These are phyloP conservation scores for Lota lota DNA, from an alignment of 2,113 vertebrate species.

Conservation along the genomic window DNA sequence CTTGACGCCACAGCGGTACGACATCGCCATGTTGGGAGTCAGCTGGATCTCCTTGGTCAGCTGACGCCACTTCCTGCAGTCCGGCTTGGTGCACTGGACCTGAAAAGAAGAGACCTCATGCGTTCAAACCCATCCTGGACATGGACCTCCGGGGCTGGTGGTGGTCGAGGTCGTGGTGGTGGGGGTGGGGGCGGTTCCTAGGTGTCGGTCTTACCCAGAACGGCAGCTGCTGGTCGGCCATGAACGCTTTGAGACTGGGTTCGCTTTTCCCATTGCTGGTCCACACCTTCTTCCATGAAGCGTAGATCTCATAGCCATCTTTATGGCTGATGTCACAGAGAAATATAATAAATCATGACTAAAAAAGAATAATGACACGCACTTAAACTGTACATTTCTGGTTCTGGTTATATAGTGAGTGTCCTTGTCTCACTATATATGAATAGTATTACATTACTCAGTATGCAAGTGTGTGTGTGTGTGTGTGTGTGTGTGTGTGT, in stretches of 20 bases:
- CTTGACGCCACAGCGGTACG: slow-evolving; percentile 93
- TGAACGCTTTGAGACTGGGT: slow-evolving; percentile 96
- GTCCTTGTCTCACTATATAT: too few species aligned
- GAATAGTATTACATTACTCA: too few species aligned
- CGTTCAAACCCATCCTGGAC: too few species aligned
- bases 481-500: too few species aligned
- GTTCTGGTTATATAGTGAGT: too few species aligned
- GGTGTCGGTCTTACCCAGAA: slow-evolving; percentile 84
- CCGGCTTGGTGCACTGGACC: slow-evolving; percentile 91
- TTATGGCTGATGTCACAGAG: slow-evolving; percentile 82
- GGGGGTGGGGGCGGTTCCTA: too few species aligned
- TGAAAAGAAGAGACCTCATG: slow-evolving; percentile 35
- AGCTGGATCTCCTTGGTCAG: slow-evolving; percentile 94
- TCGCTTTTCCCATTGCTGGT: slow-evolving; percentile 97
- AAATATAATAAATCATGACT: slow-evolving; percentile 10
- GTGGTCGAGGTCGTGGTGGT: too few species aligned
- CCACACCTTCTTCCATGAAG: slow-evolving; percentile 93
- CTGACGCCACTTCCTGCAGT: slow-evolving; percentile 95
- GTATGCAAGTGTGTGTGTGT: too few species aligned
- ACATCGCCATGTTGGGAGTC: slow-evolving; percentile 82
- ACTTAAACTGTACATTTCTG: background rate
- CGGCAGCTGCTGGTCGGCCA: slow-evolving; percentile 96
- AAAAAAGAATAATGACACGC: background rate
- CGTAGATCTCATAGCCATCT: slow-evolving; percentile 93
- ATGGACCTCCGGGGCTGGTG: too few species aligned